Conservation (phyloP, 2,888 invertebrate species). For the Ptilodon capucinus region DNA sequence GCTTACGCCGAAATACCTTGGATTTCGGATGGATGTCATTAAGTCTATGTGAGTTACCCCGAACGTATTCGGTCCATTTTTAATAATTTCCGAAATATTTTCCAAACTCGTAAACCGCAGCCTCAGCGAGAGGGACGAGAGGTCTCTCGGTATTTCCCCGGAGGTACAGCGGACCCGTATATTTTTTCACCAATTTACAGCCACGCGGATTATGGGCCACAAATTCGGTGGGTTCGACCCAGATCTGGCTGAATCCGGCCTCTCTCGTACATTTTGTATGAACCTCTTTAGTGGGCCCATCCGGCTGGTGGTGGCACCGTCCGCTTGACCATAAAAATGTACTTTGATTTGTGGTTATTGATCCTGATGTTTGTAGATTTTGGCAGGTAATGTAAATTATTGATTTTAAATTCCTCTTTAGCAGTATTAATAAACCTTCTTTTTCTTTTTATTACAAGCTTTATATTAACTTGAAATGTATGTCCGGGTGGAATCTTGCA, state of each 20-base stretch:
- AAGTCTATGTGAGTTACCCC: too few species aligned
- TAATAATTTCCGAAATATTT: neutral
- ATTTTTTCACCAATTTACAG: slow-evolving; percentile 34
- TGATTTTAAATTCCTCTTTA: too few species aligned
- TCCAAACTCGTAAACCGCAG: neutral
- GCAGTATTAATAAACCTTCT: too few species aligned
- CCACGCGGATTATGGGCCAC: slow-evolving; percentile 24
- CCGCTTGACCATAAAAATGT: neutral
- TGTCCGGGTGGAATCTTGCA: too few species aligned
- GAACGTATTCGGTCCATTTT: neutral
- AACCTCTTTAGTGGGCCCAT: slow-evolving; percentile 3
- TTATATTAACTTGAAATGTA: too few species aligned
- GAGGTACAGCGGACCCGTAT: slow-evolving; percentile 21
- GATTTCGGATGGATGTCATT: too few species aligned
- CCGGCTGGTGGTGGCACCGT: neutral
- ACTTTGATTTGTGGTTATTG: neutral
- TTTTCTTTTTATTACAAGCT: too few species aligned
- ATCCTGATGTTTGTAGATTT: neutral
- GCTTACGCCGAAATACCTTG: too few species aligned
- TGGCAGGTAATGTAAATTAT: too few species aligned
- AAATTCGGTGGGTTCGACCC: slow-evolving; percentile 10
- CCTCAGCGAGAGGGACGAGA: neutral
- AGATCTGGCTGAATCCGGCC: slow-evolving; percentile 1
- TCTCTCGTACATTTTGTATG: slow-evolving; percentile 11
- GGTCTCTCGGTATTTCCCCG: slow-evolving; percentile 23